phyloP scores from a whole-genome alignment of 2,113 vertebrate species.

The Shinisaurus crocodilurus region DNA sequence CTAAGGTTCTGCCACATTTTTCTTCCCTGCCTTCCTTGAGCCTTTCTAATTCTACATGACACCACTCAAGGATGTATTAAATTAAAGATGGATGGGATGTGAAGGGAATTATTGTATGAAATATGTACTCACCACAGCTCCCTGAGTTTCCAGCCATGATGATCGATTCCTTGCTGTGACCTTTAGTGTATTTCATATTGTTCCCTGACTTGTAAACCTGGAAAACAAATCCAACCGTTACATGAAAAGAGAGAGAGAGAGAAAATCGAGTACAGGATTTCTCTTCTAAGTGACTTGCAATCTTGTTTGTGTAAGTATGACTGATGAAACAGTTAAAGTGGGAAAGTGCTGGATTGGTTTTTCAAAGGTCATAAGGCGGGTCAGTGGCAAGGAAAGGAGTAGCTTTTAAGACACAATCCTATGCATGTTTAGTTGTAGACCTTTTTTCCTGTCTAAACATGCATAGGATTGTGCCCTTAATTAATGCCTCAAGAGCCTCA shows the following conservation, averaged over 20 bases:
- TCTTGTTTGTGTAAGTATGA: background rate
- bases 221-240: constrained; percentile 7
- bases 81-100: background rate
- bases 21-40: background rate
- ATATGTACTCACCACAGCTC: background rate
- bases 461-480: too few relatives aligned
- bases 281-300: background rate
- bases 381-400: constrained; percentile 3
- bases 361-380: constrained; percentile 2
- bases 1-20: background rate
- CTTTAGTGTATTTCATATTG: background rate
- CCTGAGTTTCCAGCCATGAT: background rate
- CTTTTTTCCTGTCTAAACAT: too few relatives aligned
- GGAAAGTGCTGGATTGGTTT: constrained; percentile 15
- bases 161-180: constrained; percentile 1
- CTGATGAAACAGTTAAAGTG: background rate
- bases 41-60: constrained; percentile 6
- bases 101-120: background rate
- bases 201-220: background rate
- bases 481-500: background rate
- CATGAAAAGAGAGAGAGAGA: background rate
- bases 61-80: background rate
- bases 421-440: too few relatives aligned
- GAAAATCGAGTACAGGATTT: background rate
- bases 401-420: too few relatives aligned